These are phyloP conservation scores for Drosophila kokeensis DNA, from an alignment of 2,888 invertebrate genomes.

Conservation along the genomic window DNA sequence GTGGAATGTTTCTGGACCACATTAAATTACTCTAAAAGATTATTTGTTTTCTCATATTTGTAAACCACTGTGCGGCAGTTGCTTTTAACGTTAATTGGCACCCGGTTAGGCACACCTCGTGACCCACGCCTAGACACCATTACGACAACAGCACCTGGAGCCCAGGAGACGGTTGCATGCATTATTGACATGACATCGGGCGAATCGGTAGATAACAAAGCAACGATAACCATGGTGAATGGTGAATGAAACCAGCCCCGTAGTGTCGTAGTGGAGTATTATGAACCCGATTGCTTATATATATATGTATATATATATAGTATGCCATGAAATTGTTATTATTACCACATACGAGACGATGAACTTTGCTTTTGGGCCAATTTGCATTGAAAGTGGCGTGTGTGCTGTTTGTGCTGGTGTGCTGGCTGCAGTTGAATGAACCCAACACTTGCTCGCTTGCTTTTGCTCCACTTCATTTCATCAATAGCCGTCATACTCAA, in stretches of 20 bases:
- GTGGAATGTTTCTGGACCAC: background rate
- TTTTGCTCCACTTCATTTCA: constrained; percentile 48
- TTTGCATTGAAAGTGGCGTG: constrained; percentile 47
- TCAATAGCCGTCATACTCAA: constrained; percentile 39
- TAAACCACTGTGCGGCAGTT: constrained; percentile 32
- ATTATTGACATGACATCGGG: constrained; percentile 72
- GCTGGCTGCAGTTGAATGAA: constrained; percentile 70
- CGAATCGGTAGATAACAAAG: constrained; percentile 74
- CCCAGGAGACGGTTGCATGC: constrained; percentile 63
- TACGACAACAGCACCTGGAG: constrained; percentile 7
- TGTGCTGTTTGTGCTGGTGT: constrained; percentile 7
- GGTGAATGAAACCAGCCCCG: constrained; percentile 33
- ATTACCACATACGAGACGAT: constrained; percentile 43
- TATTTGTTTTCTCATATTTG: background rate
- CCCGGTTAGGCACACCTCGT: constrained; percentile 20
- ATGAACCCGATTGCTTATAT: background rate
- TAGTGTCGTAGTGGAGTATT: background rate
- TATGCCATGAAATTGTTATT: constrained; percentile 36
- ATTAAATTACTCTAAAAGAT: background rate
- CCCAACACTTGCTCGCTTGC: constrained; percentile 19
- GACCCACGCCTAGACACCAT: constrained; percentile 8
- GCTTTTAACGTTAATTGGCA: constrained; percentile 65
- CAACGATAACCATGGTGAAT: constrained; percentile 77
- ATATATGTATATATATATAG: background rate
- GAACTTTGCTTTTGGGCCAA: constrained; percentile 49